Evolutionary conservation across 2,797 vertebrate genomes (phyloP).

Genomic region (Acipenser oxyrinchus): DNA sequence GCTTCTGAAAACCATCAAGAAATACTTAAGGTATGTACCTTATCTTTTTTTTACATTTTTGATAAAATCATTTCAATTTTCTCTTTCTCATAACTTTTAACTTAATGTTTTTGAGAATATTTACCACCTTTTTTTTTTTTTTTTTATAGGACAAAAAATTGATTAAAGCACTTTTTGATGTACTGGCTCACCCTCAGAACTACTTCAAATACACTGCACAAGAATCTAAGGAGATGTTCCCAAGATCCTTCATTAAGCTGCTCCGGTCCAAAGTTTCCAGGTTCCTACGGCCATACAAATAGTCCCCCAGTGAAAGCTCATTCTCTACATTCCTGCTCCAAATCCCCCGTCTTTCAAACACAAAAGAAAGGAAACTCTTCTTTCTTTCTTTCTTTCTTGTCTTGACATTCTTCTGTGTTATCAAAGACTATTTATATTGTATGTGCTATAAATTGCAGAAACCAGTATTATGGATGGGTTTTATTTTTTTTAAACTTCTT

Average conservation of each 20-base stretch:
- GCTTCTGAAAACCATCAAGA: conserved; percentile 97
- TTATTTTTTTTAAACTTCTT: conserved; percentile 36
- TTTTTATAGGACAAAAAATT: conserved; percentile 87
- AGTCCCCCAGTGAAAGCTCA: conserved; percentile 35
- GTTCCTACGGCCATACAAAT: conserved; percentile 95
- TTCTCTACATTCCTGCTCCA: conserved; percentile 33
- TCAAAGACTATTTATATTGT: conserved; percentile 59
- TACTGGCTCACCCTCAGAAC: conserved; percentile 92
- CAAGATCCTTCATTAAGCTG: conserved; percentile 91
- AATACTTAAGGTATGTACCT: conserved; percentile 79
- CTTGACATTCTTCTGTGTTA: conserved; percentile 28
- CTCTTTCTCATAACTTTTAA: background rate
- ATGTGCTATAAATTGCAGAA: conserved; percentile 50
- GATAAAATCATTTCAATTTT: background rate
- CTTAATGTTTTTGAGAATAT: background rate
- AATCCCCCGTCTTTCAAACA: conserved; percentile 33
- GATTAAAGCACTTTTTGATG: conserved; percentile 93
- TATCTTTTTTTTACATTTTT: conserved; percentile 2
- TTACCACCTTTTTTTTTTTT: background rate
- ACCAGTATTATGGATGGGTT: conserved; percentile 44
- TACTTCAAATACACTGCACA: conserved; percentile 96
- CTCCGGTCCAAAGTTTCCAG: conserved; percentile 93
- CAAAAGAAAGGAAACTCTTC: conserved; percentile 35
- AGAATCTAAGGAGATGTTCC: conserved; percentile 97
- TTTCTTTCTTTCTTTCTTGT: conserved; percentile 37